Evolutionary conservation across 1,140 invertebrate species (phyloP), one percentile per base, ranked within the genome.

Genomic region (Capitella teleta): DNA sequence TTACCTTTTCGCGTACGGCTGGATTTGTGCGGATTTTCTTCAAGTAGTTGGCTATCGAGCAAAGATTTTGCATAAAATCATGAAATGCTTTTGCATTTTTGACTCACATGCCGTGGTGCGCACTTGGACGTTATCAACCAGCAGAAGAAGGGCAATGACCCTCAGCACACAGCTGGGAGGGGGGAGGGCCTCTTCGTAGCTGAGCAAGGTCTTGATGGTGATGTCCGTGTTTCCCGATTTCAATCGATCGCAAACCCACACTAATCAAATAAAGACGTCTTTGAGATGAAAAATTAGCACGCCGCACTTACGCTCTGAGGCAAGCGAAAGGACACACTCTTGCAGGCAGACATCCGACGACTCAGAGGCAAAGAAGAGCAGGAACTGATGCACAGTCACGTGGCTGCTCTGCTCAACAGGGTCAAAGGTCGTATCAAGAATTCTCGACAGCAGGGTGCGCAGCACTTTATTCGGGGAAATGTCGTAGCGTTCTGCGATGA

Each of bases 91-190:
- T 19, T 14, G 3, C 14, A 23, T 30, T 38, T 38, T 38, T 5
- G 52, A 46, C 52, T 61, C 52, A 64, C 63, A 58, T 25, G 66
- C 60, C 36, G 63, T 64, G 37, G 63, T 61, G 32, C 63, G 52
- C 21, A 69, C 60, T 40, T 70, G 64, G 34, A 47, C 52, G 34
- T 58, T 61, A 46, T 57, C 50, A 28, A 58, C 60, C 19, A 66
- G 53, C 24, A 72, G 56, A 2, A 71, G 59, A 32, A 61, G 61
- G n/a, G 57, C 61, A 18, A 69, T 56, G 14, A 66, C 58, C 57
- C 64, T 65, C 40, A 71, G 56, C 16, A 23, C 21, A 52, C 64
- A 63, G 21, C 60, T 53, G 28, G 63, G 49, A 34, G 63, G 57
- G 26, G 69, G 60, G 23, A 69, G 43, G 4, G 37, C 52, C 16